These are phyloP conservation scores for Volucella inflata DNA, from an alignment of 2,888 invertebrate species.

Conservation along the genomic window DNA sequence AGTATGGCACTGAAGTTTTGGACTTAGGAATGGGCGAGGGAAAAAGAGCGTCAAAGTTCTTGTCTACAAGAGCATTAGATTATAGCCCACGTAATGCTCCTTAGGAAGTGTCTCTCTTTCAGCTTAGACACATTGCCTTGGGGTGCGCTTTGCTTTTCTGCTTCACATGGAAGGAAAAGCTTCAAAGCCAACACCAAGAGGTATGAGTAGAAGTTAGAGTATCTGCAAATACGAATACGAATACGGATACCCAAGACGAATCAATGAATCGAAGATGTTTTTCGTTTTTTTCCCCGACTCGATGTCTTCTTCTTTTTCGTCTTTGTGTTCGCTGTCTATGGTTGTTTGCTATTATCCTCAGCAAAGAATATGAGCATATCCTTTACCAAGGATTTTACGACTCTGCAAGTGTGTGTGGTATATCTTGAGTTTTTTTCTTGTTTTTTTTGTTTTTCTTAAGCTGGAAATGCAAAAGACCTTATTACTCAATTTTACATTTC, in stretches of 20 bases:
- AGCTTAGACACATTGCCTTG: slow-evolving; percentile 32
- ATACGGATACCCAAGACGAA: slow-evolving; percentile 47
- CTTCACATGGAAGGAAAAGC: slow-evolving; percentile 48
- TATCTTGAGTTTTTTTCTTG: background rate
- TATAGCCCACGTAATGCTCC: slow-evolving; percentile 62
- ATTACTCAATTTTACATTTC: slow-evolving; percentile 71
- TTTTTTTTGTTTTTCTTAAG: slow-evolving; percentile 38
- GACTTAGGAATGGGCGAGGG: slow-evolving; percentile 35
- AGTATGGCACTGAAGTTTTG: slow-evolving; percentile 31
- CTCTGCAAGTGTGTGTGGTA: background rate
- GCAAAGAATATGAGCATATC: slow-evolving; percentile 36
- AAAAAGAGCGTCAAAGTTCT: slow-evolving; percentile 67
- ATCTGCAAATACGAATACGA: slow-evolving; percentile 10
- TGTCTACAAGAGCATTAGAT: slow-evolving; percentile 75
- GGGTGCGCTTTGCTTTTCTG: slow-evolving; percentile 24
- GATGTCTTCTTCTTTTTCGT: background rate
- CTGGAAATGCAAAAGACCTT: slow-evolving; percentile 53
- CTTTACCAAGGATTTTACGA: slow-evolving; percentile 38
- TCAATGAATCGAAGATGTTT: slow-evolving; percentile 54
- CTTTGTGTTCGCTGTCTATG: background rate
- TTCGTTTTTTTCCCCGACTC: slow-evolving; percentile 5
- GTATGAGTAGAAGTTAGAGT: background rate
- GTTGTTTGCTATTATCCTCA: slow-evolving; percentile 10
- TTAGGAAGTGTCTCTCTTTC: slow-evolving; percentile 47
- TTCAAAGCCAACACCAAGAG: slow-evolving; percentile 50